Percentiles rank a stretch among this genome's conserved stretches.
Evolutionary conservation across 2,113 vertebrate genomes (phyloP).

Genomic region (Hassar affinis): DNA sequence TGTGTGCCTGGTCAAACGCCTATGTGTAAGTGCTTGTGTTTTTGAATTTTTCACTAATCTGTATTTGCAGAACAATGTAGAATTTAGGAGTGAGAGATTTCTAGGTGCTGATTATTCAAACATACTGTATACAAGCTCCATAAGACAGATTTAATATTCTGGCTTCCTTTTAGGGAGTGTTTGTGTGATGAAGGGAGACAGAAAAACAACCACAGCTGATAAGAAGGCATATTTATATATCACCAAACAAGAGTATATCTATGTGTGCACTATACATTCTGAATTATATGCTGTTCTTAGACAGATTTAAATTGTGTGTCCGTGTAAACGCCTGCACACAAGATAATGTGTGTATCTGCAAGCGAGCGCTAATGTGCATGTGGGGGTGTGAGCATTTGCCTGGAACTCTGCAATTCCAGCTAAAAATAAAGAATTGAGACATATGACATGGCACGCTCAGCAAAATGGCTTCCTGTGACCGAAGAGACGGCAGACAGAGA

Average conservation of each 20-base stretch:
- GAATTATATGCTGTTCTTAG: background rate
- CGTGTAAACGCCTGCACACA: slow-evolving; percentile 14
- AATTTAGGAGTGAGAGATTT: background rate
- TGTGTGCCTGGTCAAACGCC: background rate
- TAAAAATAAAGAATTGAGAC: slow-evolving; percentile 52
- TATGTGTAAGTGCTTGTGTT: background rate
- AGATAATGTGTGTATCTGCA: slow-evolving; percentile 30
- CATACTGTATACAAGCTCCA: background rate
- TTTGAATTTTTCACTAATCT: background rate
- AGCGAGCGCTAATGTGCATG: slow-evolving; percentile 23
- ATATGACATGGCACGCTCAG: slow-evolving; percentile 40
- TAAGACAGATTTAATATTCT: slow-evolving; percentile 22
- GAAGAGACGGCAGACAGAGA: slow-evolving; percentile 28
- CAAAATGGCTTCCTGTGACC: slow-evolving; percentile 40
- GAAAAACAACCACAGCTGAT: background rate
- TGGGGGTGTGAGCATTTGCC: slow-evolving; percentile 43
- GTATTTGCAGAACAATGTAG: background rate
- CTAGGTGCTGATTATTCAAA: slow-evolving; percentile 4
- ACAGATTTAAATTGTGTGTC: slow-evolving; percentile 21
- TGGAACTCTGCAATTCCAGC: slow-evolving; percentile 39
- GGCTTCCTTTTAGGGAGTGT: background rate
- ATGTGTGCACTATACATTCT: background rate
- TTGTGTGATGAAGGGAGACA: background rate
- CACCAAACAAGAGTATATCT: background rate
- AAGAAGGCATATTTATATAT: background rate